Evolutionary conservation across 2,113 vertebrate species (phyloP).

Genomic region (Laticauda colubrina): DNA sequence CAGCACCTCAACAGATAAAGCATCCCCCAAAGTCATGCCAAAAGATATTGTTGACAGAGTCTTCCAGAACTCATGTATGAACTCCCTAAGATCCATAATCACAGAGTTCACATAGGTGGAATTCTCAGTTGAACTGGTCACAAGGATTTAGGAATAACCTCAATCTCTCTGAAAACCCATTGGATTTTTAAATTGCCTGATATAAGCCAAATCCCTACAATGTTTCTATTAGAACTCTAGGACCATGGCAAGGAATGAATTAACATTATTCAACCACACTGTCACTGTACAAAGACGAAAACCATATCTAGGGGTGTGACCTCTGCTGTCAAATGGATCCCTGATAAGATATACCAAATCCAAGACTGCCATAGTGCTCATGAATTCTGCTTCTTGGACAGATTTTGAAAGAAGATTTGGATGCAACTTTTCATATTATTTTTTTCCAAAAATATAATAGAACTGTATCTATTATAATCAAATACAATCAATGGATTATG

Average conservation of each 20-base stretch:
- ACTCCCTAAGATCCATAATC: neutral
- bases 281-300: neutral
- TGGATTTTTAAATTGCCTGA: neutral
- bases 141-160: neutral
- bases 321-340: neutral
- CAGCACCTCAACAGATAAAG: neutral
- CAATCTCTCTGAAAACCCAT: neutral
- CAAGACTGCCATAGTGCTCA: neutral
- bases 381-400: neutral
- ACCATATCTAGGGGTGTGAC: neutral
- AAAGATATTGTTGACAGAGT: neutral
- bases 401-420: neutral
- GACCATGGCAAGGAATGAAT: neutral
- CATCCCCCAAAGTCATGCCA: neutral
- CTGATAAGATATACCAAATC: neutral
- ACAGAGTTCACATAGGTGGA: neutral
- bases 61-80: neutral
- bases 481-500: neutral
- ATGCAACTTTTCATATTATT: neutral
- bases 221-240: neutral
- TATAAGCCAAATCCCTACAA: neutral
- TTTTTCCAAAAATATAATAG: neutral
- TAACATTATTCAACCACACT: neutral
- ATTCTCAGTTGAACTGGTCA: neutral
- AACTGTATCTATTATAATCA: neutral